Evolutionary conservation across 2,888 invertebrate species (phyloP).

Genomic region (Strigamia maritima): DNA sequence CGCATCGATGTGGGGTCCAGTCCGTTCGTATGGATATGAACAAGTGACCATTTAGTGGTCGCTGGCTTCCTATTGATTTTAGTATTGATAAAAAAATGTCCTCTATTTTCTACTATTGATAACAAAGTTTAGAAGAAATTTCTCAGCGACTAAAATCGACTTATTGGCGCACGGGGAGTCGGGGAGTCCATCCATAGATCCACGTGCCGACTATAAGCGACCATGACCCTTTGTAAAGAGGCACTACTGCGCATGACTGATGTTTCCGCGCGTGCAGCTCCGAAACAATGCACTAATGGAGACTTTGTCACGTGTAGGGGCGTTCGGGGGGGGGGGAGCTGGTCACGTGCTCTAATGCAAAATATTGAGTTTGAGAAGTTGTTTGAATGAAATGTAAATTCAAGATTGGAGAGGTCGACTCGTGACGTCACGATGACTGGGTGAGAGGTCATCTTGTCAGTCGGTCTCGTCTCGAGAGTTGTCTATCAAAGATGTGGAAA

Average conservation of each 20-base stretch:
- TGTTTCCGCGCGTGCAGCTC: slow-evolving; percentile 28
- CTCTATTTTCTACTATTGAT: no score
- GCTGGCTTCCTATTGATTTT: no score
- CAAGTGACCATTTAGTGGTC: no score
- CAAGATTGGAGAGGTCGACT: neutral
- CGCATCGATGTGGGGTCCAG: no score
- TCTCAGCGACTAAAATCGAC: neutral
- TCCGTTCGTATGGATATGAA: no score
- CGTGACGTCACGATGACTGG: neutral
- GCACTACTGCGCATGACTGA: slow-evolving; percentile 28
- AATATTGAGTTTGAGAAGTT: no score
- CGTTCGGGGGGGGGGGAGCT: neutral
- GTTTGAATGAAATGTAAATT: neutral
- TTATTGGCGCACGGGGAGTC: neutral
- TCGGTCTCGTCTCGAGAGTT: neutral
- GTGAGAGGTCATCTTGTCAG: slow-evolving; percentile 23
- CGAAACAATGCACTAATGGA: slow-evolving; percentile 32
- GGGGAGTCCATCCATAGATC: no score
- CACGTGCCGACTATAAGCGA: slow-evolving; percentile 26
- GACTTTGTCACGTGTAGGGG: neutral
- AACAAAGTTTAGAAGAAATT: no score
- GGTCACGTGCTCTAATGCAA: neutral
- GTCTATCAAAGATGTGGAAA: slow-evolving; percentile 23
- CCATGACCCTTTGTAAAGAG: slow-evolving; percentile 34
- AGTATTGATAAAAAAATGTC: no score